Conservation (phyloP, 2,888 invertebrate species). For the Leptinotarsa juncta region DNA sequence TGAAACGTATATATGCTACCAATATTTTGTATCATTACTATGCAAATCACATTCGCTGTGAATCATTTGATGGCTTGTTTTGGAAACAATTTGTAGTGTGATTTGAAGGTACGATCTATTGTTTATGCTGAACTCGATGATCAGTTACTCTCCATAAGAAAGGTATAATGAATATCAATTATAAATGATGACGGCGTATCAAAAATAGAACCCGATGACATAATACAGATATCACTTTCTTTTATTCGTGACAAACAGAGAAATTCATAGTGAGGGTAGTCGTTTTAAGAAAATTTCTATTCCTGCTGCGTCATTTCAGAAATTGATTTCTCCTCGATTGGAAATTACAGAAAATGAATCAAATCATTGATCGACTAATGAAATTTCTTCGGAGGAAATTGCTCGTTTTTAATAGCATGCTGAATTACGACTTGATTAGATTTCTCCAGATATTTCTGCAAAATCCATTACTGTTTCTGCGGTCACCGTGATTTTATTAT, state of each 20-base stretch:
- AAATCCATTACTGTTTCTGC: constrained; percentile 1
- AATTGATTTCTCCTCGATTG: too few species aligned
- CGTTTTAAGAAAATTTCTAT: too few species aligned
- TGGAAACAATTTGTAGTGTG: background rate
- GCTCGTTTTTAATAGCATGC: background rate
- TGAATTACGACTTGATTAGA: background rate
- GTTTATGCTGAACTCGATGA: background rate
- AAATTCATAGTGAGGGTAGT: too few species aligned
- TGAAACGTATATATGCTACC: too few species aligned
- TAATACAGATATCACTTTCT: background rate
- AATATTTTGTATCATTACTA: too few species aligned
- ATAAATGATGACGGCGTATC: background rate
- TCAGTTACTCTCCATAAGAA: background rate
- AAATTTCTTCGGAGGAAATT: background rate
- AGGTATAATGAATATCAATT: background rate
- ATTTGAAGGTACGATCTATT: background rate
- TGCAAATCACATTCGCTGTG: too few species aligned
- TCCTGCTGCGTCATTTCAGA: too few species aligned
- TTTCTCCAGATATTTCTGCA: background rate
- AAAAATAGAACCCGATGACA: background rate
- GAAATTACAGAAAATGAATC: too few species aligned
- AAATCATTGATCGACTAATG: too few species aligned
- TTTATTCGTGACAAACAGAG: too few species aligned
- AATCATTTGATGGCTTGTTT: too few species aligned
- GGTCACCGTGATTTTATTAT: background rate